Evolutionary conservation across 2,888 invertebrate species (phyloP).

Genomic region (Lithosia quadra): DNA sequence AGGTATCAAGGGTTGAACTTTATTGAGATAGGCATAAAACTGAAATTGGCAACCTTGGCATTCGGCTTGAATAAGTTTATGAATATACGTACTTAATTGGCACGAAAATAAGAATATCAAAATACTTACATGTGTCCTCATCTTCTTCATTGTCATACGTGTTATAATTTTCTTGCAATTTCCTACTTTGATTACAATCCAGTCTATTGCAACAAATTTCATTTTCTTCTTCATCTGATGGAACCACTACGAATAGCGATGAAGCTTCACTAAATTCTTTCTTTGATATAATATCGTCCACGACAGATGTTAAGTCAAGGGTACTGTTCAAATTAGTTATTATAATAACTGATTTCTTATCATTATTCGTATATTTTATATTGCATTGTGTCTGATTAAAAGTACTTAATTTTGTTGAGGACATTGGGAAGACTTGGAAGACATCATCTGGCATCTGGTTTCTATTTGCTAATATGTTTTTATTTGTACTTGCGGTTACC

Average conservation of each 20-base stretch:
- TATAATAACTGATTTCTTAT: slow-evolving; percentile 30
- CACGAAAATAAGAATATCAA: neutral
- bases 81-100: neutral
- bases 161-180: slow-evolving; percentile 12
- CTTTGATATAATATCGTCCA: slow-evolving; percentile 48
- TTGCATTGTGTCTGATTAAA: neutral
- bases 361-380: neutral
- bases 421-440: slow-evolving; percentile 13
- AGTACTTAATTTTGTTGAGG: slow-evolving; percentile 21
- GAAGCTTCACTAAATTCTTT: slow-evolving; percentile 46
- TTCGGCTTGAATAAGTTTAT: no score
- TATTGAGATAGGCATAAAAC: no score
- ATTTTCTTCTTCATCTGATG: slow-evolving; percentile 46
- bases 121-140: neutral
- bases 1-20: no score
- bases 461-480: neutral
- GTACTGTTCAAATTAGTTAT: slow-evolving; percentile 48
- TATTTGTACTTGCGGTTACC: neutral
- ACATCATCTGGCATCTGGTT: slow-evolving; percentile 14
- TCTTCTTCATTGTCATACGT: neutral
- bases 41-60: no score
- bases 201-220: neutral
- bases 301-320: slow-evolving; percentile 44
- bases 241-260: slow-evolving; percentile 59
- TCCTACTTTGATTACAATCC: slow-evolving; percentile 9